Conservation (phyloP, 2,888 invertebrate genomes). For the Exephanes ischioxanthus region DNA sequence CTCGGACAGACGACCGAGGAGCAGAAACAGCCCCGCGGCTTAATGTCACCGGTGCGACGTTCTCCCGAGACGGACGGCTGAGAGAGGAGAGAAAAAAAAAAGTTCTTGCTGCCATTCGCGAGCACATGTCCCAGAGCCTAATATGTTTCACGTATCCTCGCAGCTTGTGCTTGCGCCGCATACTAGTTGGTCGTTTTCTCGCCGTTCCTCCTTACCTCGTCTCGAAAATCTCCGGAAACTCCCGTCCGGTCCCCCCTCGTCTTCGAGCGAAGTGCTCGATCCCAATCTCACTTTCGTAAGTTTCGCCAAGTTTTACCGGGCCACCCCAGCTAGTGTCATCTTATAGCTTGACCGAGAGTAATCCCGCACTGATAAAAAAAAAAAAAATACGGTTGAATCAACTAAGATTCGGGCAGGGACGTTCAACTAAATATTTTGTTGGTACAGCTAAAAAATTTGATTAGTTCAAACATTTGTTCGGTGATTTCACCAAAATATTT, state of each 20-base stretch:
- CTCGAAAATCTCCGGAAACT: slow-evolving; percentile 50
- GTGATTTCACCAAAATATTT: no score
- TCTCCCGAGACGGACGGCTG: slow-evolving; percentile 28
- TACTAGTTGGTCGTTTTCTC: slow-evolving; percentile 48
- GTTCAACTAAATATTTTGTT: no score
- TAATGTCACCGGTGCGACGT: slow-evolving; percentile 61
- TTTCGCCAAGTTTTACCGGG: slow-evolving; percentile 78
- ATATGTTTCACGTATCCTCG: slow-evolving; percentile 79
- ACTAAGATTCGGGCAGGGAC: no score
- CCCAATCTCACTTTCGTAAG: slow-evolving; percentile 82
- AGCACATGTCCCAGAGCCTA: slow-evolving; percentile 78
- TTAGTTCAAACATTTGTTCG: no score
- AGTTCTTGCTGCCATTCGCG: slow-evolving; percentile 76
- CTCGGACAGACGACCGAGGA: slow-evolving; percentile 15
- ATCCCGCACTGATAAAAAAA: neutral
- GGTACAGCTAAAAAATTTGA: no score
- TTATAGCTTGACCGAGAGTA: slow-evolving; percentile 69
- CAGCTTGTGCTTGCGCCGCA: slow-evolving; percentile 32
- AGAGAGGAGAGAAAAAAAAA: slow-evolving; percentile 70
- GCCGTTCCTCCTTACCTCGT: slow-evolving; percentile 47
- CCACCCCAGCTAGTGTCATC: slow-evolving; percentile 75
- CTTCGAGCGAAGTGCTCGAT: slow-evolving; percentile 71
- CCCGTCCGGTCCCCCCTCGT: slow-evolving; percentile 47
- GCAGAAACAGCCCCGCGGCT: slow-evolving; percentile 43
- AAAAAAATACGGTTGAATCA: no score